A percentile compares a stretch with the other conserved stretches of the same genome.
Conservation (phyloP, 2,888 invertebrate species). For the Pandemis corylana region DNA sequence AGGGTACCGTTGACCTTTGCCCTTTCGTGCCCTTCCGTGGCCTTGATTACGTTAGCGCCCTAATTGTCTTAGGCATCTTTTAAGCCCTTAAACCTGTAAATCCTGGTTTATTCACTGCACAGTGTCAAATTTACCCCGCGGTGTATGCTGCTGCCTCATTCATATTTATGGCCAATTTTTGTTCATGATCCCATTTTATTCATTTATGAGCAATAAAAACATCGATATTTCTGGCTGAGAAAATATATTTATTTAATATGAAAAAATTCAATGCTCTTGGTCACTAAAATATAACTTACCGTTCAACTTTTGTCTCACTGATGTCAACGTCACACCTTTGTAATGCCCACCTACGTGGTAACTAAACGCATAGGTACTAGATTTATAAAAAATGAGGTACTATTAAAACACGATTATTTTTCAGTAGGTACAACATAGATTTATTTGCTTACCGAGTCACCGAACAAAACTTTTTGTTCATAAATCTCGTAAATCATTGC, state of each 20-base stretch:
- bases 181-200: background rate
- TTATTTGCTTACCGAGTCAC: background rate
- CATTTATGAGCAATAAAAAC: background rate
- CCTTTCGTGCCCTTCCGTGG: slow-evolving; percentile 32
- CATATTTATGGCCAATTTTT: background rate
- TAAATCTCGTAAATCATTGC: background rate
- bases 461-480: background rate
- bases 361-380: background rate
- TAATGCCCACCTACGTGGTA: background rate
- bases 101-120: slow-evolving; percentile 18
- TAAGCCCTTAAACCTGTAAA: slow-evolving; percentile 23
- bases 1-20: slow-evolving; percentile 37
- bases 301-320: background rate
- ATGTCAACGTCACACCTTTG: background rate
- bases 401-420: background rate
- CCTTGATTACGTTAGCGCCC: slow-evolving; percentile 23
- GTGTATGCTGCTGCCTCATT: background rate
- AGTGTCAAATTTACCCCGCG: slow-evolving; percentile 6
- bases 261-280: background rate
- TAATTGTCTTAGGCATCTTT: slow-evolving; percentile 27
- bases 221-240: background rate
- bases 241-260: background rate
- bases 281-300: background rate
- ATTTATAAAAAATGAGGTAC: no score
- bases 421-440: background rate